These are phyloP conservation scores for Dynastes maya DNA, from an alignment of 2,888 invertebrate genomes.

Conservation along the genomic window DNA sequence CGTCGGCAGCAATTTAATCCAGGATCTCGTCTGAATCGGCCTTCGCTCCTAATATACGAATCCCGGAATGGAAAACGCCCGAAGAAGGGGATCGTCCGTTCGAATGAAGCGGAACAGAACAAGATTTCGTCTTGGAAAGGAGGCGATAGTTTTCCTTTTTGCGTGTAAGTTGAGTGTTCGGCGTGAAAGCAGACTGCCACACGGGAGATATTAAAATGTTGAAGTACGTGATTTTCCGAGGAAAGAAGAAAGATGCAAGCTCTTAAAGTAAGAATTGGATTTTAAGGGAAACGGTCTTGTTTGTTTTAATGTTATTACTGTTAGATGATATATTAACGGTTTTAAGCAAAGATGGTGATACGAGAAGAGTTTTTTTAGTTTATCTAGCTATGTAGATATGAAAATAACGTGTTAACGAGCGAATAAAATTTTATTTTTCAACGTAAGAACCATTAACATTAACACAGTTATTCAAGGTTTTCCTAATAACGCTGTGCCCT, in stretches of 20 bases:
- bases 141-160: no score
- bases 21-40: conserved; percentile 22
- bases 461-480: no score
- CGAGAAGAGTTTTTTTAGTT: no score
- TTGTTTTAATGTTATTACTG: not conserved
- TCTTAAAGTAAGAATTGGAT: not conserved
- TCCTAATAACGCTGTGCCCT: no score
- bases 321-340: no score
- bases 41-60: not conserved
- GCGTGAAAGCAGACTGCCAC: not conserved
- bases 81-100: not conserved
- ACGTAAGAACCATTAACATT: no score
- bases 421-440: no score
- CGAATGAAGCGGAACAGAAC: conserved; percentile 18
- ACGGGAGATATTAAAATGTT: conserved; percentile 19
- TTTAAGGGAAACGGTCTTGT: not conserved
- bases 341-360: no score
- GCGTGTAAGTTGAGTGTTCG: conserved; percentile 7
- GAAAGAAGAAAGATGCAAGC: no score
- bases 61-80: not conserved
- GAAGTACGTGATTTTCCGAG: not conserved
- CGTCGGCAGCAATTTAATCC: conserved; percentile 25
- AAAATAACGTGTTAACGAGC: no score
- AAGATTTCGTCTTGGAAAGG: not conserved
- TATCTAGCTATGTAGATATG: no score